Evolutionary conservation across 2,113 vertebrate species (phyloP).

Genomic region (Sialia sialis): DNA sequence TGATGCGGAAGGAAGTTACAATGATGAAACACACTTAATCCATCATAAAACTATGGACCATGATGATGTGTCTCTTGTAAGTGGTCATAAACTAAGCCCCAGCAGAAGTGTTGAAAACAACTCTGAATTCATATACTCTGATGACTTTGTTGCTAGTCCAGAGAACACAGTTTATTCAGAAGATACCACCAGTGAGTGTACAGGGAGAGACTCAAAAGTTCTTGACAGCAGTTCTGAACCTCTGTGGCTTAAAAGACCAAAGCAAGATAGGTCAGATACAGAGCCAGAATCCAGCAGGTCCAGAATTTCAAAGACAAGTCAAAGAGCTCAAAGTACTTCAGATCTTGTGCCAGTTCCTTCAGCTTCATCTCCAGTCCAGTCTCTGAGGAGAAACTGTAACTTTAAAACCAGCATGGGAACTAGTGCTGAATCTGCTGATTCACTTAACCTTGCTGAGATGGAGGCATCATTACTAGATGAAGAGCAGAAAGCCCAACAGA

Average conservation of each 20-base stretch:
- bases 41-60: not conserved
- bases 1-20: not conserved
- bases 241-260: conserved; percentile 13
- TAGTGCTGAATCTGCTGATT: conserved; percentile 55
- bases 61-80: not conserved
- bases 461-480: not conserved
- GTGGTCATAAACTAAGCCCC: not conserved
- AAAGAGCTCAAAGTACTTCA: conserved; percentile 35
- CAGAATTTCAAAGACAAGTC: conserved; percentile 43
- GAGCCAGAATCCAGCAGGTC: conserved; percentile 34
- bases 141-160: conserved; percentile 61
- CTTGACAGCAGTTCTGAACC: conserved; percentile 61
- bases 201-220: conserved; percentile 50
- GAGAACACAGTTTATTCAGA: conserved; percentile 74
- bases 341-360: conserved; percentile 71
- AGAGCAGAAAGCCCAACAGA: not conserved
- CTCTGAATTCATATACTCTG: conserved; percentile 64
- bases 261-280: conserved; percentile 22
- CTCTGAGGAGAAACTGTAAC: conserved; percentile 58
- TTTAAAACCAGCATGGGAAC: conserved; percentile 55
- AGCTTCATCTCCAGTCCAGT: conserved; percentile 71
- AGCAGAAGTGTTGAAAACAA: conserved; percentile 42
- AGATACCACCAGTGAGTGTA: conserved; percentile 78
- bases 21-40: not conserved
- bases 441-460: not conserved